Evolutionary conservation across 1,140 invertebrate genomes (phyloP).

Genomic region (Mylabris phalerata): DNA sequence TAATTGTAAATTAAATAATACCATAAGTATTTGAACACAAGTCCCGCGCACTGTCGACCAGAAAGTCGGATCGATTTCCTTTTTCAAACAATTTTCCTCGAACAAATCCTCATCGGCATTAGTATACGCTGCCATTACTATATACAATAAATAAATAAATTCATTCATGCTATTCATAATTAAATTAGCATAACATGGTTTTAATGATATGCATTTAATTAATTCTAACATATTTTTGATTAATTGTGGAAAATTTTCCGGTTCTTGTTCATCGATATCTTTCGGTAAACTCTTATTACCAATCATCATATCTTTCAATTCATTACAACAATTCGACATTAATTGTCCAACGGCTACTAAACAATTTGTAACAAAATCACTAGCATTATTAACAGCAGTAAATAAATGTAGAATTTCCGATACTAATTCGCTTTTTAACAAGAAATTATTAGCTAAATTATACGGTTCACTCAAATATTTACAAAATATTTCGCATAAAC

Average conservation of each 20-base stretch:
- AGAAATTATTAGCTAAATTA: constrained; percentile 1
- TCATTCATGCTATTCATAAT: constrained; percentile 3
- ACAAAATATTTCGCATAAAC: constrained; percentile 5
- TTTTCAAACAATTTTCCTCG: not conserved
- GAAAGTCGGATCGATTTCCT: not conserved
- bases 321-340: constrained; percentile 8
- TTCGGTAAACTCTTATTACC: constrained; percentile 3
- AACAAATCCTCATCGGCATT: constrained; percentile 4
- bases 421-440: constrained; percentile 5
- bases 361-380: constrained; percentile 3
- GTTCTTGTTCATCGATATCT: constrained; percentile 2
- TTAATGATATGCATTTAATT: constrained; percentile 5
- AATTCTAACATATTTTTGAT: constrained; percentile 2
- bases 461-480: constrained; percentile 7
- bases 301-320: constrained; percentile 8
- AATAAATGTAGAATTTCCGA: not conserved
- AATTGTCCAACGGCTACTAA: constrained; percentile 6
- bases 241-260: constrained; percentile 4
- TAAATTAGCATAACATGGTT: not conserved
- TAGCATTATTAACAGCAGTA: not conserved
- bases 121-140: constrained; percentile 5
- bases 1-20: not conserved
- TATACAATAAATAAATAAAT: constrained; percentile 6
- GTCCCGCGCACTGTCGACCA: not conserved
- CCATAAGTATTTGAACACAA: constrained; percentile 4